Conservation (phyloP, 2,113 vertebrate genomes). For the Vombatus ursinus region DNA sequence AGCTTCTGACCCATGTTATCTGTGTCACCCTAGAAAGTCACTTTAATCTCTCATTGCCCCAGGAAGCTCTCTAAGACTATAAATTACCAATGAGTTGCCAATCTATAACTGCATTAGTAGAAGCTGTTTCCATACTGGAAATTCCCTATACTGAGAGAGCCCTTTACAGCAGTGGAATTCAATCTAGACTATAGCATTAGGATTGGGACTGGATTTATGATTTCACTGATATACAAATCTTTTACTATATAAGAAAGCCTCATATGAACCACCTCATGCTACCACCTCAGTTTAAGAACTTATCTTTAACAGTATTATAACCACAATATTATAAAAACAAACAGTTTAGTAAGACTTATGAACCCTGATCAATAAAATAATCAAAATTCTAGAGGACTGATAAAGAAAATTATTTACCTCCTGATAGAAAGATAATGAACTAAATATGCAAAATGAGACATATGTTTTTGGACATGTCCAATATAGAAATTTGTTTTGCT, state of each 20-base stretch:
- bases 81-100: background rate
- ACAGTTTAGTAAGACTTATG: no score
- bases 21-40: background rate
- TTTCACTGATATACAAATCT: background rate
- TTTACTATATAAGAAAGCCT: background rate
- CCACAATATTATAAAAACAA: no score
- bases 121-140: background rate
- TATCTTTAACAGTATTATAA: no score
- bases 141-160: background rate
- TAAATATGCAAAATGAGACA: no score
- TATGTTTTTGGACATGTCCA: no score
- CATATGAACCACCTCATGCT: conserved; percentile 26
- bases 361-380: no score
- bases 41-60: background rate
- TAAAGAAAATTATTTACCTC: no score
- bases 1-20: background rate
- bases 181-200: background rate
- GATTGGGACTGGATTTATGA: background rate
- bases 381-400: no score
- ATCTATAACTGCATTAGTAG: background rate
- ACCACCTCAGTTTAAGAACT: conserved; percentile 36
- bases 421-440: no score
- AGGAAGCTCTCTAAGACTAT: background rate
- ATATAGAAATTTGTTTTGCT: no score
- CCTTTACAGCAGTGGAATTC: background rate